A percentile compares a stretch with the other conserved stretches of the same genome.
These are phyloP conservation scores for Leptoclinus maculatus DNA, from an alignment of 2,797 vertebrate species.

Conservation along the genomic window DNA sequence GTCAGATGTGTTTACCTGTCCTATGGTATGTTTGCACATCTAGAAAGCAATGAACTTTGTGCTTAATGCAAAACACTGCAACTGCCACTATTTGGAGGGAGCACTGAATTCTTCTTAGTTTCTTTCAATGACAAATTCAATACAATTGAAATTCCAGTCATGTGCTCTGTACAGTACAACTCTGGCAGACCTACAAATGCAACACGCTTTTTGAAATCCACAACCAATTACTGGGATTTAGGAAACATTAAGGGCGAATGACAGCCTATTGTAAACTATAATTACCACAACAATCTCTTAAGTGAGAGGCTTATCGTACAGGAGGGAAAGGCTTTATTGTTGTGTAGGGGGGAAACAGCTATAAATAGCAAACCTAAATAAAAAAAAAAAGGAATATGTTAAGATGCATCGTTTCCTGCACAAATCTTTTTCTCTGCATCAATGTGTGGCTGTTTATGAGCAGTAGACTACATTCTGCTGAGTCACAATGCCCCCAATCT, in stretches of 20 bases:
- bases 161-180: not conserved
- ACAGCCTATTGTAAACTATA: slow-evolving; percentile 33
- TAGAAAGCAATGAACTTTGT: slow-evolving; percentile 51
- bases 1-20: slow-evolving; percentile 7
- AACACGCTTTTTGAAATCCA: slow-evolving; percentile 37
- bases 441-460: not conserved
- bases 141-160: not conserved
- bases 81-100: not conserved
- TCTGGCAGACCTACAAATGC: slow-evolving; percentile 9
- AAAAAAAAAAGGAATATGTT: not conserved
- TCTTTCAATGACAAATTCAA: not conserved
- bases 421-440: not conserved
- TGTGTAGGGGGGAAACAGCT: not conserved
- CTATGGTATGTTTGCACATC: slow-evolving; percentile 10
- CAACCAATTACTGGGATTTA: slow-evolving; percentile 48
- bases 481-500: slow-evolving; percentile 30
- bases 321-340: not conserved
- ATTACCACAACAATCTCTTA: slow-evolving; percentile 52
- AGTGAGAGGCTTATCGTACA: slow-evolving; percentile 19
- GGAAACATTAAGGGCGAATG: not conserved
- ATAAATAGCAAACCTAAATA: not conserved
- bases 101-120: not conserved
- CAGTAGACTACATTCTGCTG: slow-evolving; percentile 17
- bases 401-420: not conserved
- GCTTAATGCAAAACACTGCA: slow-evolving; percentile 22